Percentiles rank a stretch among this genome's conserved stretches.
Conservation (phyloP, 2,888 invertebrate genomes). For the Mimumesa dahlbomi region DNA sequence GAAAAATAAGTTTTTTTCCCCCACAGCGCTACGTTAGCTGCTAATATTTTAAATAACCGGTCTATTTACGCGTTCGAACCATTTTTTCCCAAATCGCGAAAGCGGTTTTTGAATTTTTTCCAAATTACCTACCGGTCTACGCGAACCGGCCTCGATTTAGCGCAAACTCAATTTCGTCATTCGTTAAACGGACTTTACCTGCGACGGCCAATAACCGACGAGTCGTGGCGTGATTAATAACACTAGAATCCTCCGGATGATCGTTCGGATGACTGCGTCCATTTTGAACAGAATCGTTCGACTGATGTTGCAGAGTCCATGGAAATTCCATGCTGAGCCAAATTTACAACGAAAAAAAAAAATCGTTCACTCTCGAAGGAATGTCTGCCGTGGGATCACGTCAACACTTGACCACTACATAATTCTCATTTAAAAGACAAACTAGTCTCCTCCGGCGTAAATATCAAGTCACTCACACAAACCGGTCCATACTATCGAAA, state of each 20-base stretch:
- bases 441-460: background rate
- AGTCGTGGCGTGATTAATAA: constrained; percentile 62
- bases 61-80: constrained; percentile 2
- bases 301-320: constrained; percentile 71
- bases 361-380: constrained; percentile 24
- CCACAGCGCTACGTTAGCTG: too few species aligned
- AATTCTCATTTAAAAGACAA: background rate
- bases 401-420: constrained; percentile 46
- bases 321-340: constrained; percentile 69
- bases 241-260: constrained; percentile 61
- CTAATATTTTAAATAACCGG: constrained; percentile 5
- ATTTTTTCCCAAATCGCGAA: constrained; percentile 1
- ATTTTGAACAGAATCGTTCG: constrained; percentile 58
- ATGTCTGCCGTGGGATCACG: constrained; percentile 17
- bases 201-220: constrained; percentile 68
- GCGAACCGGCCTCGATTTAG: background rate
- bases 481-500: constrained; percentile 3
- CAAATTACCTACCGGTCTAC: constrained; percentile 13
- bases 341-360: background rate
- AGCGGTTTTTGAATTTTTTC: background rate
- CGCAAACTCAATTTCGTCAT: background rate
- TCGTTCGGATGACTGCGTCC: constrained; percentile 59
- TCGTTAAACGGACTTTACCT: constrained; percentile 59
- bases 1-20: too few species aligned
- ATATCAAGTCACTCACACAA: background rate